Base-by-base conservation (phyloP, 2,888 invertebrate species). In the Unio pictorum region DNA sequence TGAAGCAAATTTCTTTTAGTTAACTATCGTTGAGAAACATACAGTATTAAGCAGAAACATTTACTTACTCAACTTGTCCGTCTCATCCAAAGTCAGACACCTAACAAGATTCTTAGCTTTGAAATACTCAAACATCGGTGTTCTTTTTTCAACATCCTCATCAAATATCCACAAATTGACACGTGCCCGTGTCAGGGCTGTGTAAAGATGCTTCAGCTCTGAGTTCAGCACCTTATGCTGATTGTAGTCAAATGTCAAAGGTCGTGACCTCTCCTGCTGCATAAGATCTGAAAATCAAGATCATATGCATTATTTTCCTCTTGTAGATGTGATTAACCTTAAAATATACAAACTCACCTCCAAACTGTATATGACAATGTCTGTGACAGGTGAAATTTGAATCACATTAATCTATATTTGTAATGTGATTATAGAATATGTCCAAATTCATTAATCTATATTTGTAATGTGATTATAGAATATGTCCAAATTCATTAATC, bases 131-230 rank as follows among this genome's bases (percentile, higher is more conserved):
- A 87, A 87, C 84, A 87, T 85, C 0, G 87, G 86, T 23, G 80
- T 81, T 59, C 86, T 74, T 26, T 81, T 84, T 7, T 84, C 83
- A 26, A 66, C 64, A 69, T 86, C 83, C 67, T 84, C 82, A 68
- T 87, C 87, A 80, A 86, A 87, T 23, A 87, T 83, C 87, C 87
- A 87, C n/a, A 87, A 87, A 73, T 87, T 87, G 26, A 86, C 86
- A 3, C 86, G 66, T 0, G 87, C 86, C n/a, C 87, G 69, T 0
- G 87, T 87, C 66, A 87, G 56, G 4, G 87, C 87, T 11, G 87
- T 87, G 79, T 87, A 87, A 65, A 87, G 69, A 34, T 86, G 83
- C 71, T 87, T 87, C 62, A 87, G 73, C 68, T 87, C 87, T 1
- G 86, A 84, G 74, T 85, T 86, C 64, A 87, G 74, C 34, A 87